Base-by-base conservation (phyloP, 2,888 invertebrate genomes). In the Aporophyla nigra region DNA sequence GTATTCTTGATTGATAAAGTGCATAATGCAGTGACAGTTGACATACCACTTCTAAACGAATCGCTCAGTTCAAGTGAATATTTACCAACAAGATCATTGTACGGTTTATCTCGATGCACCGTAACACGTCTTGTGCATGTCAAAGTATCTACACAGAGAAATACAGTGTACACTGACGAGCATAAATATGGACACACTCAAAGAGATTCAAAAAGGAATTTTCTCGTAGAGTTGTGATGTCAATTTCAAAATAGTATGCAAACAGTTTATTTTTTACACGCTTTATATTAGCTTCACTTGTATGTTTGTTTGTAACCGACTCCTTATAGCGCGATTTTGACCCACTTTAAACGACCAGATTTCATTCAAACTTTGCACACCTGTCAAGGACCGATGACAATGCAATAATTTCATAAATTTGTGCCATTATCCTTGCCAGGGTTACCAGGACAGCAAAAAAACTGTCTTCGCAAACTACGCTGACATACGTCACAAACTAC, bases 61-160 rank as follows among this genome's bases (percentile, higher is more conserved):
- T 33, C n/a, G 24, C 33, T 40, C 40, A 40, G 24, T 24, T 66
- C 21, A 75, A 75, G 53, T 49, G 53, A 63, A 82, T 76, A 73
- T 79, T 76, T 82, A 63, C 79, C n/a, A 58, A 82, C 82, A 82
- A 82, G 67, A 79, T 82, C 82, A 68, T 79, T 76, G 82, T 67
- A 75, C 62, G 67, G 58, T 49, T 79, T 80, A 75, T 71, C 81
- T 77, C 63, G 61, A 74, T 74, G 74, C 76, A 75, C 61, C 59
- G 71, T 59, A 75, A 71, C 21, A 4, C 54, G 63, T 59, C 54
- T 19, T 61, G 33, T 27, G 58, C 58, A 63, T 67, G 59, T n/a
- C 63, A 61, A 58, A 46, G 46, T 78, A 65, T 54, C 58, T 69
- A 58, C 82, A 63, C 58, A 58, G 27, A 53, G 12, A 43, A 40